phyloP scores from a whole-genome alignment of 2,888 invertebrate genomes.

The Labia minor region DNA sequence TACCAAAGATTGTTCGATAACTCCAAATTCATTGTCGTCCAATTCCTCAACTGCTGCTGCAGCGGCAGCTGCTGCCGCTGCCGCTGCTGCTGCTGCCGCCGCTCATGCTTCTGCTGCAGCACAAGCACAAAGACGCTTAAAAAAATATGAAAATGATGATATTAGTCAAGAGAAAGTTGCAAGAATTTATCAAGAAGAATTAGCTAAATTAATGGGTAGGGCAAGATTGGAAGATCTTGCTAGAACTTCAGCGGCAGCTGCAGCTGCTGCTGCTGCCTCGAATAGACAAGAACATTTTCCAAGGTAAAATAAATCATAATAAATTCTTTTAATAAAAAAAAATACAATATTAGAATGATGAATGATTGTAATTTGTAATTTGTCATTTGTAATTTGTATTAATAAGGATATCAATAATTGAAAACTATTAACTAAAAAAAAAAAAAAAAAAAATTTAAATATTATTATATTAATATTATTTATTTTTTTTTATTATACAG shows the following conservation, averaged over 20 bases:
- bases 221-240: conserved; percentile 52
- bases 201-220: conserved; percentile 82
- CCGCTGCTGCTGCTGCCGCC: background rate
- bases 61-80: background rate
- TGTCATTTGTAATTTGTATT: too few species aligned
- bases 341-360: background rate
- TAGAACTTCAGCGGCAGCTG: conserved; percentile 44
- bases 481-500: conserved; percentile 32
- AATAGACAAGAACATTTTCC: conserved; percentile 58
- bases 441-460: too few species aligned
- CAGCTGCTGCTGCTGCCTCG: conserved; percentile 27
- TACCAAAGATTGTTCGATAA: background rate
- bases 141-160: conserved; percentile 86
- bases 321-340: background rate
- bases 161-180: conserved; percentile 94
- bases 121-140: conserved; percentile 42
- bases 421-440: too few species aligned
- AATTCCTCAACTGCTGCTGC: background rate
- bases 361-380: background rate
- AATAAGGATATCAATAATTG: too few species aligned
- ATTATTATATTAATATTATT: too few species aligned
- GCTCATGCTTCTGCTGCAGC: background rate
- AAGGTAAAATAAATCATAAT: conserved; percentile 45
- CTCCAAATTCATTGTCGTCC: background rate
- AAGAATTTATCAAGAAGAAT: conserved; percentile 87